Evolutionary conservation across 2,113 vertebrate genomes (phyloP), one percentile per base, ranked within the genome.

Genomic region (Nettapus auritus): DNA sequence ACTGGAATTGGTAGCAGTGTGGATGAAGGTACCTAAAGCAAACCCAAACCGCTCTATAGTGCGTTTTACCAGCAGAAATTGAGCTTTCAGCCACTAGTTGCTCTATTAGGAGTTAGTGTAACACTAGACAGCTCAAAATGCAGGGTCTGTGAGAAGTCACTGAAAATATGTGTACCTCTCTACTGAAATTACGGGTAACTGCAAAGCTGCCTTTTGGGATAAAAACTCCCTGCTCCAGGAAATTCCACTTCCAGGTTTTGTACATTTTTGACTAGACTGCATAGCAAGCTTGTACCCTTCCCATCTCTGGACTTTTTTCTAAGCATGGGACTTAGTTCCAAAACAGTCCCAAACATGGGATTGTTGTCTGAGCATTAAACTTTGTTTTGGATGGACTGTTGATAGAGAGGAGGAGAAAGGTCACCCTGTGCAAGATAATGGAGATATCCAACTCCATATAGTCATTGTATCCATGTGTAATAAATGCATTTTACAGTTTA

Each of bases 141-240:
- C n/a, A 44, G 17, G 2, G 11, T 74, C 23, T 60, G 33, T 0
- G 0, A 33, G 38, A 3, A 28, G 28, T 42, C 55, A 5, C 71
- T 79, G 76, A 26, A 78, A 69, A 48, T 2, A 53, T 5, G 6
- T 57, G 13, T 23, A 4, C 40, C 12, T 69, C 34, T 44, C 8
- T 28, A 5, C 0, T 4, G 44, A 33, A 70, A 9, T 38, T 12
- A 20, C 5, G 8, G 48, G 14, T 19, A 48, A 44, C 53, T 63
- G 42, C 42, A 79, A 16, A 53, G 36, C 21, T 1, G 2, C 29
- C 60, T 84, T 50, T 56, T 8, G 6, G 79, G 48, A 36, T 34
- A 36, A 53, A 78, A 82, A 14, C 21, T 68, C n/a, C 60, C 8
- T 42, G 50, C 18, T 38, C 31, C 13, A 23, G 60, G 48, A 73